Base-by-base conservation (phyloP, 2,888 invertebrate species). In the Tenthredo amoena region DNA sequence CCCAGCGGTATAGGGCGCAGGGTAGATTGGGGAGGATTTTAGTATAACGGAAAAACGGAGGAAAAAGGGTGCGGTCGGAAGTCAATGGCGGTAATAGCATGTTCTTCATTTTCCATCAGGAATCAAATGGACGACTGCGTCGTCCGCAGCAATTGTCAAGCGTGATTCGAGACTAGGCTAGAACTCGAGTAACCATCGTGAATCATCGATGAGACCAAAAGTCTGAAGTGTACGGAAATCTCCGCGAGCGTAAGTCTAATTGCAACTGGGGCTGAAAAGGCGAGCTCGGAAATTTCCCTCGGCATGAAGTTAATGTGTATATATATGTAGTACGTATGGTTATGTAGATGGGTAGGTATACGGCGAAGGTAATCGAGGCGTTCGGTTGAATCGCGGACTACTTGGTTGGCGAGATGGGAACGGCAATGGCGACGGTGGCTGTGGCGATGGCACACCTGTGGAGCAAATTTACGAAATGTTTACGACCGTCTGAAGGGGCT, bases 391-490 rank as follows among this genome's bases (percentile, higher is more conserved):
- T 83, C 89, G 91, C 89, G 90, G 91, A 91, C 90, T 91, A 91
- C 91, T 91, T 91, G 90, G 91, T 90, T 91, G 90, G 88, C 89
- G 90, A 90, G 91, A 92, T 93, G 93, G 92, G 92, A 92, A 81
- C 37, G 81, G 81, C 77, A 47, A 92, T 92, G 92, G 92, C 92
- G 81, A 62, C 81, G 34, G 71, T 71, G 83, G 71, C 83, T 65
- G 83, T 68, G 83, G 83, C 83, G 83, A 92, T 93, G 93, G 93
- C 92, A 93, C 93, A 93, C 93, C 93, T 93, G 93, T 93, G 92
- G 93, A 93, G 92, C 93, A 92, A 93, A 93, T 93, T 93, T 93
- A 92, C 93, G 92, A 93, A 93, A 93, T 93, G 93, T 93, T 93
- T 93, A 93, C 92, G 93, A 92, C 88, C 92, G 90, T 90, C 91